Evolutionary conservation across 2,113 vertebrate genomes (phyloP).

Genomic region (Pteropus alecto): DNA sequence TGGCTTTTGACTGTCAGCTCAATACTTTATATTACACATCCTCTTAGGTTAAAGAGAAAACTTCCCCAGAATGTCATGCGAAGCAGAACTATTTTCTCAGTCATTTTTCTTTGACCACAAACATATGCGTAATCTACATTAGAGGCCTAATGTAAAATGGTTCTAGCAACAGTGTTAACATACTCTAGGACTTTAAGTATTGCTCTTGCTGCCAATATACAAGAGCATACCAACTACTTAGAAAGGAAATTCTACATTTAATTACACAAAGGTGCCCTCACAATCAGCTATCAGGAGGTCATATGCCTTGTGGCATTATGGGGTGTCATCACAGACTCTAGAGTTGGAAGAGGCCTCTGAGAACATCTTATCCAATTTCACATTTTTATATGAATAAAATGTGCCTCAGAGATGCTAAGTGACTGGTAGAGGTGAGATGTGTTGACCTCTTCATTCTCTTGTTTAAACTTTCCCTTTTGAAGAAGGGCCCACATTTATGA

Average conservation of each 20-base stretch:
- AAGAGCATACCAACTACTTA: background rate
- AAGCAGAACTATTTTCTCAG: background rate
- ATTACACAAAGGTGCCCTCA: background rate
- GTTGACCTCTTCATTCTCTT: background rate
- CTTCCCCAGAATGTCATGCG: background rate
- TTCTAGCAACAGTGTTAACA: background rate
- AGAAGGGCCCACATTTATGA: background rate
- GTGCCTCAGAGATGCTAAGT: background rate
- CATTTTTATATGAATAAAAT: background rate
- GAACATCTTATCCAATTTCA: background rate
- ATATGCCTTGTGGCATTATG: background rate
- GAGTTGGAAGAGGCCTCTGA: background rate
- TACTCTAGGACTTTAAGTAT: background rate
- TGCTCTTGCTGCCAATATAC: background rate
- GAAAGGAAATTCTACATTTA: background rate
- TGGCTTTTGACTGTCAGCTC: background rate
- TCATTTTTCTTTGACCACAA: conserved; percentile 28
- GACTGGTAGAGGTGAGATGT: background rate
- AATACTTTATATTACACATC: background rate
- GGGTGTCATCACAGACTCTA: background rate
- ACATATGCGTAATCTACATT: background rate
- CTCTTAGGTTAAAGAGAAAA: conserved; percentile 15
- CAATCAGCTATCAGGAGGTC: background rate
- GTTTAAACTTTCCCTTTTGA: background rate
- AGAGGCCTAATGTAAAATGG: background rate